Conservation (phyloP, 1,140 invertebrate genomes). For the Drosophila teissieri region DNA sequence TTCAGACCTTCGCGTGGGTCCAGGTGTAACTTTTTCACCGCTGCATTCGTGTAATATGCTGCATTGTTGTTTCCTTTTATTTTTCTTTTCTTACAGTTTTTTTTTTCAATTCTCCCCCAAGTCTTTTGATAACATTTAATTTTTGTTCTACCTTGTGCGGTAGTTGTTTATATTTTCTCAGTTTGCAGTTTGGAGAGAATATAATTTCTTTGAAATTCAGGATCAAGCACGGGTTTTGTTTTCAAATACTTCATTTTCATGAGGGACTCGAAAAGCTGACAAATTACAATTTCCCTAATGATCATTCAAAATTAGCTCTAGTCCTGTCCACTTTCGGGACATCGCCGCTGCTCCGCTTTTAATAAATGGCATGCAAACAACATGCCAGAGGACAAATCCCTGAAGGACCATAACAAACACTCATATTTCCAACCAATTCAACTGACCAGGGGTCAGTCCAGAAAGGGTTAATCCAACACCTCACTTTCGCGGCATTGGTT, state of each 20-base stretch:
- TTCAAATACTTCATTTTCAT: background rate
- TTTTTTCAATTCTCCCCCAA: conserved; percentile 23
- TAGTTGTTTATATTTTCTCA: conserved; percentile 58
- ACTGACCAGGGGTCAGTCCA: conserved; percentile 61
- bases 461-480: conserved; percentile 59
- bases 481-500: conserved; percentile 63
- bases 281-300: conserved; percentile 8
- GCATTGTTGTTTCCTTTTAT: conserved; percentile 60
- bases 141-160: conserved; percentile 31
- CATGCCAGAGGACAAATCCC: conserved; percentile 56
- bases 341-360: conserved; percentile 23
- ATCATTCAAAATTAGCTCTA: conserved; percentile 22
- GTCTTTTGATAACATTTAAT: conserved; percentile 58
- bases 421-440: conserved; percentile 57
- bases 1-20: conserved; percentile 64
- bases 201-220: conserved; percentile 21
- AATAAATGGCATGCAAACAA: conserved; percentile 74
- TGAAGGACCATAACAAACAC: conserved; percentile 65
- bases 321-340: conserved; percentile 24
- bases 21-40: conserved; percentile 73
- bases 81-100: conserved; percentile 24
- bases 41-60: conserved; percentile 36
- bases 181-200: conserved; percentile 6
- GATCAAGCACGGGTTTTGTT: background rate
- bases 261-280: background rate